Conservation (phyloP, 1,140 invertebrate genomes). For the Cydia strobilella region DNA sequence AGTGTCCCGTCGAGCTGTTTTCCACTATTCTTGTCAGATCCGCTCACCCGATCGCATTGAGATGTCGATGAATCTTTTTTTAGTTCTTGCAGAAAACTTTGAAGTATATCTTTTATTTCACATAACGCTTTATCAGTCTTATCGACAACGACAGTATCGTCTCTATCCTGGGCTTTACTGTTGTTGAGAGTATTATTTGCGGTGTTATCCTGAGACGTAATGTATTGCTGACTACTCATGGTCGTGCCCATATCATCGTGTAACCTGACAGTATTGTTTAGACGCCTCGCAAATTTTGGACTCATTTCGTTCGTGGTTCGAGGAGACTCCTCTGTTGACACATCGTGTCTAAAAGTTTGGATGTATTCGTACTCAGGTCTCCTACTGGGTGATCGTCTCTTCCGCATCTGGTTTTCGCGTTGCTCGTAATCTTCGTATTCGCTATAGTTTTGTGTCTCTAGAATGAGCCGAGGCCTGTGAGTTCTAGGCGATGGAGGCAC, state of each 20-base stretch:
- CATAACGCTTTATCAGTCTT: constrained; percentile 66
- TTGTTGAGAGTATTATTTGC: constrained; percentile 44
- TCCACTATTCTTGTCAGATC: constrained; percentile 36
- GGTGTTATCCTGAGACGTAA: constrained; percentile 41
- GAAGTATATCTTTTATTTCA: constrained; percentile 72
- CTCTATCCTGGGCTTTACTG: constrained; percentile 56
- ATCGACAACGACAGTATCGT: constrained; percentile 40
- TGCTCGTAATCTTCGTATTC: constrained; percentile 51
- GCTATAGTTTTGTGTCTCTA: constrained; percentile 58
- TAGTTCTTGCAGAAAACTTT: constrained; percentile 67
- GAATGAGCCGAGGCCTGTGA: constrained; percentile 60
- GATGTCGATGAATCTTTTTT: constrained; percentile 59
- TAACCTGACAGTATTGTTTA: constrained; percentile 11
- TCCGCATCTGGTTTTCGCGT: constrained; percentile 33
- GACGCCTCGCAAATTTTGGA: constrained; percentile 12
- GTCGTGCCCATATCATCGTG: constrained; percentile 37
- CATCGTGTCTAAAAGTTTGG: constrained; percentile 29
- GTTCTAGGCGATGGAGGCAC: constrained; percentile 72
- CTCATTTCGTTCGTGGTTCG: constrained; percentile 26
- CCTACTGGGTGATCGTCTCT: constrained; percentile 34
- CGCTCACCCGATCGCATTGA: constrained; percentile 49
- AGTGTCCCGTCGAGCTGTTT: constrained; percentile 38
- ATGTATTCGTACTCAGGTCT: constrained; percentile 21
- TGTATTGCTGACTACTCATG: constrained; percentile 42
- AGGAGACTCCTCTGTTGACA: constrained; percentile 32